Conservation (phyloP, 2,888 invertebrate species). For the Leptinotarsa peninsularis region DNA sequence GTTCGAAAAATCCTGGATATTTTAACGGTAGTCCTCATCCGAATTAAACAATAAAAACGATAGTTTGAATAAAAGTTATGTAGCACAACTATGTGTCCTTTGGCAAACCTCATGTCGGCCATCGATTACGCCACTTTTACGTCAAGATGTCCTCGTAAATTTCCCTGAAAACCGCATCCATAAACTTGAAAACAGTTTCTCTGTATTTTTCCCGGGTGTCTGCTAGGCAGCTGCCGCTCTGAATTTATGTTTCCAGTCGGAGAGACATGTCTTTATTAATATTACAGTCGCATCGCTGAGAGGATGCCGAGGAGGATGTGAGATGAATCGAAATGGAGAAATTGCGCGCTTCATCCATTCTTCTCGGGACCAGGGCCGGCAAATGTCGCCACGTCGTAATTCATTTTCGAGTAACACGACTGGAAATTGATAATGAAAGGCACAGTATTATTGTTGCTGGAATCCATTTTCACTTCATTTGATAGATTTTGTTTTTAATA, state of each 20-base stretch:
- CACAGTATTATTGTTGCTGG: no score
- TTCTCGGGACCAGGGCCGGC: neutral
- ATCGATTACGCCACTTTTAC: neutral
- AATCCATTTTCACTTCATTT: no score
- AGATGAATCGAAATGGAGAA: constrained; percentile 21
- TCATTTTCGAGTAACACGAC: neutral
- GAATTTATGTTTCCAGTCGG: constrained; percentile 19
- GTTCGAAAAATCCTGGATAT: no score
- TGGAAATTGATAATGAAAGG: neutral
- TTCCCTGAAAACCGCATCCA: constrained; percentile 1
- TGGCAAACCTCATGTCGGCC: no score
- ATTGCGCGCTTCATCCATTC: constrained; percentile 7
- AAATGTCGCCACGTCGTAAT: neutral
- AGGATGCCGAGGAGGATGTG: constrained; percentile 18
- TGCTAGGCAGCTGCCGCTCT: constrained; percentile 16
- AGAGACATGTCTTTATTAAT: constrained; percentile 22
- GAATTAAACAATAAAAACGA: no score
- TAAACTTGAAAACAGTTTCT: neutral
- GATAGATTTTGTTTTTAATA: no score
- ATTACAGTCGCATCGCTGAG: constrained; percentile 20
- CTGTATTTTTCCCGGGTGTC: constrained; percentile 4
- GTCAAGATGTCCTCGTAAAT: constrained; percentile 1
- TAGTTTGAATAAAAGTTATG: no score
- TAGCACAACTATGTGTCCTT: no score
- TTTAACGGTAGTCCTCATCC: no score